phyloP scores from a whole-genome alignment of 2,888 invertebrate species.

The Microctonus brassicae region DNA sequence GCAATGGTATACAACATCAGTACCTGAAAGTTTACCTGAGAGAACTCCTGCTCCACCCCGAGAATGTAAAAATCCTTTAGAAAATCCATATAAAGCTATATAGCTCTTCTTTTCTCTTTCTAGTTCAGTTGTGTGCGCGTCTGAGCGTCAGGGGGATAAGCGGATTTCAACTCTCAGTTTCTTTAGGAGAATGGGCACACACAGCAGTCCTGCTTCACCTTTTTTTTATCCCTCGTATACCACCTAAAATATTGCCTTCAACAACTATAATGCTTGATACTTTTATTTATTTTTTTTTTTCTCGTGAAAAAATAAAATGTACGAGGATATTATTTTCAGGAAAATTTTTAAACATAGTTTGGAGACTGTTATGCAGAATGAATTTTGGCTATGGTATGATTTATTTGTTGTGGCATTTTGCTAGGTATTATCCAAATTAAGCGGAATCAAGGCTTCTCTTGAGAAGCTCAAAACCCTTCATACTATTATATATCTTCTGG shows the following conservation, averaged over 20 bases:
- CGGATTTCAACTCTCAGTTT: conserved; percentile 60
- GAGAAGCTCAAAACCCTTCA: background rate
- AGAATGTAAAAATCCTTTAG: conserved; percentile 58
- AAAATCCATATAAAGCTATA: conserved; percentile 52
- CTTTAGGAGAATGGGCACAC: conserved; percentile 39
- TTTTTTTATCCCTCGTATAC: background rate
- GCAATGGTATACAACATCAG: conserved; percentile 22
- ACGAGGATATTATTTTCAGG: background rate
- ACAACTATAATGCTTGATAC: background rate
- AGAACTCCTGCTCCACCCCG: conserved; percentile 52
- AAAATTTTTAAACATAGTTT: background rate
- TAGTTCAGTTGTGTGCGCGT: conserved; percentile 50
- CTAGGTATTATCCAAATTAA: background rate
- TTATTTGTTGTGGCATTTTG: background rate
- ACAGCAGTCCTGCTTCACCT: conserved; percentile 2
- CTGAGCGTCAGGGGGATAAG: conserved; percentile 58
- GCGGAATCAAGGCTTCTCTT: background rate
- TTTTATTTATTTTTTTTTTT: background rate
- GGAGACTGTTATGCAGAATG: background rate
- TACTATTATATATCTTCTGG: background rate
- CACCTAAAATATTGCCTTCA: background rate
- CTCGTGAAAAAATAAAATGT: no score
- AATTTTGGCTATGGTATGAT: no score
- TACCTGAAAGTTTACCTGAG: conserved; percentile 63
- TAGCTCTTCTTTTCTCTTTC: background rate